These are phyloP conservation scores for Ennomos fuscantarius DNA, from an alignment of 2,888 invertebrate genomes.

Conservation along the genomic window DNA sequence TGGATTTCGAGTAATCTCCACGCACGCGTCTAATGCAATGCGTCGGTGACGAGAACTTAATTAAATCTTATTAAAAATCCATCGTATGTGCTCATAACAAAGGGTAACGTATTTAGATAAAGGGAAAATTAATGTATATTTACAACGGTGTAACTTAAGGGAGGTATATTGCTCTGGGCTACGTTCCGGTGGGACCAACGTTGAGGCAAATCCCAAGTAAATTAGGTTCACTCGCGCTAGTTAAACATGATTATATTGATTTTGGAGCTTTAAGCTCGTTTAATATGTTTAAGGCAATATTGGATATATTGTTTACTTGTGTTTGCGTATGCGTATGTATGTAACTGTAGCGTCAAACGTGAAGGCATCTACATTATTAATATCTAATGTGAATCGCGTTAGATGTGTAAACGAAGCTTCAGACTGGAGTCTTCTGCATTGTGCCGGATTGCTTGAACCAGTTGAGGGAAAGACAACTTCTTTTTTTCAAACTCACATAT, in stretches of 20 bases:
- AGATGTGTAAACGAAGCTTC: too few species aligned
- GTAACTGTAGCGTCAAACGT: conserved; percentile 22
- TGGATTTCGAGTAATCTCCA: conserved; percentile 58
- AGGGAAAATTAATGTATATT: conserved; percentile 20
- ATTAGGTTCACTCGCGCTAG: conserved; percentile 56
- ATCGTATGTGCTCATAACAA: conserved; percentile 43
- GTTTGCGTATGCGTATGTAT: conserved; percentile 36
- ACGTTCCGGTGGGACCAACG: conserved; percentile 49
- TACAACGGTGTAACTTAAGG: conserved; percentile 34
- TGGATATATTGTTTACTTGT: conserved; percentile 52
- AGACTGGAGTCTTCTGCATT: too few species aligned
- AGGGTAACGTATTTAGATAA: conserved; percentile 46
- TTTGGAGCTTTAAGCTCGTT: conserved; percentile 52
- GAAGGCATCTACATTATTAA: conserved; percentile 30
- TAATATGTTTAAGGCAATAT: conserved; percentile 60
- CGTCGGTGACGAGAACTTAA: conserved; percentile 61
- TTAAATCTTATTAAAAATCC: conserved; percentile 77
- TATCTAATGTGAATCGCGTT: conserved; percentile 30
- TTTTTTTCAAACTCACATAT: too few species aligned
- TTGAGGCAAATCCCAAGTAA: conserved; percentile 55
- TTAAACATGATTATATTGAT: conserved; percentile 68
- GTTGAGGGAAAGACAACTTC: too few species aligned
- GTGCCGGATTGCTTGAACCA: too few species aligned
- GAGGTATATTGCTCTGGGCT: conserved; percentile 52
- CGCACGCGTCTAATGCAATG: conserved; percentile 62